These are phyloP conservation scores for Linnaemya vulpina DNA, from an alignment of 2,888 invertebrate genomes.

Conservation along the genomic window DNA sequence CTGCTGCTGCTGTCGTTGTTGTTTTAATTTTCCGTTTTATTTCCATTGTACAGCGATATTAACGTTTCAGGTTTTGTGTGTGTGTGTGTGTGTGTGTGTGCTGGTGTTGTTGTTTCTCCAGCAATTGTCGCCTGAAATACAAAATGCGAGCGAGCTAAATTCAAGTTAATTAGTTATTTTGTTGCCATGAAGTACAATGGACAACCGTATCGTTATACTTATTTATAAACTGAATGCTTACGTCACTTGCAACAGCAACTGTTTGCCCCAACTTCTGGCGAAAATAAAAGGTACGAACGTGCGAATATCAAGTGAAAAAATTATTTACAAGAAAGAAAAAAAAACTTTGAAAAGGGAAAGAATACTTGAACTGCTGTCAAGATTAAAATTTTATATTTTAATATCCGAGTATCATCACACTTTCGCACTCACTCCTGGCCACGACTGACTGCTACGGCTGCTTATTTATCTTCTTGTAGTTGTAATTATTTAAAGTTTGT, in stretches of 20 bases:
- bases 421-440: background rate
- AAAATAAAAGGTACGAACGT: constrained; percentile 5
- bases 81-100: background rate
- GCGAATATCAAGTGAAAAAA: constrained; percentile 16
- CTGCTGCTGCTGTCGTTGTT: background rate
- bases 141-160: constrained; percentile 42
- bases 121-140: constrained; percentile 70
- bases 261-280: background rate
- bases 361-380: constrained; percentile 30
- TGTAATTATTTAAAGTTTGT: constrained; percentile 53
- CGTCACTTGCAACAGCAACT: constrained; percentile 3
- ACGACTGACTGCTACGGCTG: background rate
- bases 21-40: constrained; percentile 43
- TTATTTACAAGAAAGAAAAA: constrained; percentile 5
- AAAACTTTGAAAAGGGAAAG: background rate
- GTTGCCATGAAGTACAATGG: constrained; percentile 40
- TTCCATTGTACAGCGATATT: background rate
- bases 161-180: constrained; percentile 61
- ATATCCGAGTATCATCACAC: constrained; percentile 7
- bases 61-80: background rate
- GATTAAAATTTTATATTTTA: constrained; percentile 21
- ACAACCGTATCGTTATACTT: constrained; percentile 14
- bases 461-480: constrained; percentile 5
- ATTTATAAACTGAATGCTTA: constrained; percentile 18
- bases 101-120: constrained; percentile 17